Evolutionary conservation across 2,888 invertebrate genomes (phyloP), one percentile per base, ranked within the genome.

Genomic region (Pseudococcus viburni): DNA sequence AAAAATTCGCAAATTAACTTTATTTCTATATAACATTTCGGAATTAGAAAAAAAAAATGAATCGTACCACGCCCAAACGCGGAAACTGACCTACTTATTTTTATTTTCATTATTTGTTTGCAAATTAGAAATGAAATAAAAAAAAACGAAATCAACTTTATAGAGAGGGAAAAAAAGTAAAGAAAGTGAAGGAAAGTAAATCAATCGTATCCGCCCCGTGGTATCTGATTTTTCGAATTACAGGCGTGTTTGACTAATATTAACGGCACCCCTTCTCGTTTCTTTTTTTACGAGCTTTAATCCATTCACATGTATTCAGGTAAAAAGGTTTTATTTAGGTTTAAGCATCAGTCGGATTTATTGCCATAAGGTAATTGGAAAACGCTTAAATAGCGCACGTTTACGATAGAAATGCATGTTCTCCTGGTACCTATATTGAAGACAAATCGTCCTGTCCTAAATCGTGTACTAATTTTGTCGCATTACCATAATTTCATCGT

Each of bases 71-170:
- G 55, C 55, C 85, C 85, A 33, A 55, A 59, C 59, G 85, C 33
- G 59, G n/a, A 59, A 55, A 85, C 59, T 85, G 85, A 85, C 85
- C 85, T 85, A 85, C 85, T 85, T 85, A 55, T 85, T 85, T 55
- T 55, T 55, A 51, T 85, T 85, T 85, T 85, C 59, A 55, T 85
- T 85, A 55, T 85, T 85, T 59, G 85, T 85, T 85, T 59, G 59
- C 39, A 85, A 85, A 85, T 85, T 85, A 85, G 85, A 85, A 85
- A 85, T 85, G 55, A 51, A 85, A 85, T 55, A 33, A 55, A 55
- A 85, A 85, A 85, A 85, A 85, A 85, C 42, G n/a, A 22, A 85
- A 85, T 55, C 26, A 46, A 84, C 46, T 48, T 26, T 48, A 48
- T 22, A 84, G 22, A 51, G 84, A 85, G 55, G 17, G 26, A 51